Evolutionary conservation across 2,797 vertebrate species (phyloP), one percentile per base, ranked within the genome.

Genomic region (Mico argentatus): DNA sequence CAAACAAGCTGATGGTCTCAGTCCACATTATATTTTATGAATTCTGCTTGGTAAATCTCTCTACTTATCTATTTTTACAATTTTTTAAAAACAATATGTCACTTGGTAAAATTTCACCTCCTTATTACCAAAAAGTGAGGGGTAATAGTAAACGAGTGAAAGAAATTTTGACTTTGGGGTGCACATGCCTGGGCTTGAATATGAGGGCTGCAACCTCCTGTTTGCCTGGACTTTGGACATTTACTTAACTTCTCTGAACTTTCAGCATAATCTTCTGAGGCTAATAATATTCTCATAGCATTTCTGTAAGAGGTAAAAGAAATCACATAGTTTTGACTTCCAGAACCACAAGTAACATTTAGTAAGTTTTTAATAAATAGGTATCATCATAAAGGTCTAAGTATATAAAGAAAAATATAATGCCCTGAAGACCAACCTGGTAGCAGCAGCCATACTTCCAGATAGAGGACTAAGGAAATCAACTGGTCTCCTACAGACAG

Each of bases 71-170:
- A 46, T 72, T 91, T 95, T 91, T 39, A 52, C 50, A 52, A 67
- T 81, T 93, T 20, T 59, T 26, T 76, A 41, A 80, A 73, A 80
- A 73, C 5, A 67, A 5, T 13, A 41, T 41, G 7, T 26, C 57
- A 39, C 26, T 77, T 96, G 24, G 50, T 57, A 90, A 59, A 57
- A 64, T 70, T 26, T 12, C 2, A 72, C 1, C 1, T 41, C 77
- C 93, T 80, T 77, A 81, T 77, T 95, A 41, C 12, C 80, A 19
- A 87, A 94, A 96, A 95, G 5, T 55, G 90, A 90, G 2, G 3
- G 4, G 1, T 48, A 52, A 80, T 5, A 64, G 4, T 17, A 52
- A 75, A 24, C 61, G 3, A 91, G 30, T 57, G 9, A 87, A 30
- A 24, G 5, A 88, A 41, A 83, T 55, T 87, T 89, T 88, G 61